phyloP scores from a whole-genome alignment of 1,140 invertebrate genomes.

The Ceratina calcarata region DNA sequence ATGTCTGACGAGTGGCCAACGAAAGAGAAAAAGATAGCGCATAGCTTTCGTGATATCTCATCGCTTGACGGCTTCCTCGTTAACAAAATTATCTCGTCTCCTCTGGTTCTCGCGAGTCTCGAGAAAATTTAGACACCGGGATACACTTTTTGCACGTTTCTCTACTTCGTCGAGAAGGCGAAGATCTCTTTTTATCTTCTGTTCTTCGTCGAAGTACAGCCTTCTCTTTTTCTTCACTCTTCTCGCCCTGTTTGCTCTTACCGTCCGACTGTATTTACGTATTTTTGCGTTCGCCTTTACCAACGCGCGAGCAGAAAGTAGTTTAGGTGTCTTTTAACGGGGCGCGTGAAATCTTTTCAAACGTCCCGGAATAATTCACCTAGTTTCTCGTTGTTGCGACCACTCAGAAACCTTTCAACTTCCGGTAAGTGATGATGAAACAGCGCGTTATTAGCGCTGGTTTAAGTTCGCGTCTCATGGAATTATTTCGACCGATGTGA shows the following conservation, averaged over 20 bases:
- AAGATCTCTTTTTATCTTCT: neutral
- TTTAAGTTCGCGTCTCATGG: neutral
- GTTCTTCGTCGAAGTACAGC: neutral
- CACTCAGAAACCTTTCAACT: neutral
- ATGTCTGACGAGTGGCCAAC: conserved; percentile 57
- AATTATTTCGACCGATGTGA: conserved; percentile 25
- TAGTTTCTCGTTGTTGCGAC: conserved; percentile 36
- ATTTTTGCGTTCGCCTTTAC: neutral
- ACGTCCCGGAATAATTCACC: conserved; percentile 43
- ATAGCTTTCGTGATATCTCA: conserved; percentile 15
- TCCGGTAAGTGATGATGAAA: neutral
- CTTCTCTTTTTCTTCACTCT: neutral
- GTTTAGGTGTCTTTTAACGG: conserved; percentile 14
- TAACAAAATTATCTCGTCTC: conserved; percentile 65
- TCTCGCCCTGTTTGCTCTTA: neutral
- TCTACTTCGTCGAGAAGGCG: neutral
- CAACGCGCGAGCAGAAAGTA: too few relatives aligned
- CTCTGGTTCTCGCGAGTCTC: conserved; percentile 23
- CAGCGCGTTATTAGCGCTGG: conserved; percentile 6
- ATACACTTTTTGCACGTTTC: neutral
- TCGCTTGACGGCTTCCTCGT: conserved; percentile 42
- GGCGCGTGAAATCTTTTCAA: conserved; percentile 32
- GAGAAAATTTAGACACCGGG: conserved; percentile 36
- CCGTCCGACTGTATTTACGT: neutral
- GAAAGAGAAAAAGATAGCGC: conserved; percentile 56